Percentiles rank a stretch among this genome's conserved stretches.
These are phyloP conservation scores for Bradysia coprophila DNA, from an alignment of 1,140 invertebrate genomes.

Conservation along the genomic window DNA sequence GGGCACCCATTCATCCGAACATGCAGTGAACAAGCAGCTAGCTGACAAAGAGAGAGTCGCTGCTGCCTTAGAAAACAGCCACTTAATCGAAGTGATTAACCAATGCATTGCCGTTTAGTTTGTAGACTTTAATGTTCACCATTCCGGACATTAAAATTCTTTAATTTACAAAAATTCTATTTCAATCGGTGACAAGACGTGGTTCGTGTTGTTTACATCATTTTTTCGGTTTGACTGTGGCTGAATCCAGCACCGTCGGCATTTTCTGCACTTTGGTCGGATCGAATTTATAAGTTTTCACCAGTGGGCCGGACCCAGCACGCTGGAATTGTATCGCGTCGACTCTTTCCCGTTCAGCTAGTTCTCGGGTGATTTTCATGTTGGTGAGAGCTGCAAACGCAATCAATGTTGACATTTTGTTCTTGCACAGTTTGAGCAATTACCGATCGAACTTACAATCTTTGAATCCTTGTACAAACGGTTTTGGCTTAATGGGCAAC, in stretches of 20 bases:
- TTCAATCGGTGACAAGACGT: too few species aligned
- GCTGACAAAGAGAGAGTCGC: conserved; percentile 96
- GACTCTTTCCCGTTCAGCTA: conserved; percentile 53
- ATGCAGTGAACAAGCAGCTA: conserved; percentile 91
- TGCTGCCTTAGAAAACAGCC: conserved; percentile 85
- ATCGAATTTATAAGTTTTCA: conserved; percentile 75
- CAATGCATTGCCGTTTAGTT: conserved; percentile 47
- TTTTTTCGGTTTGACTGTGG: background rate
- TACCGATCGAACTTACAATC: conserved; percentile 43
- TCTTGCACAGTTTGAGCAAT: background rate
- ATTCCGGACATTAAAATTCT: background rate
- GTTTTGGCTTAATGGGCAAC: conserved; percentile 49
- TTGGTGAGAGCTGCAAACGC: conserved; percentile 57
- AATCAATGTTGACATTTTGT: conserved; percentile 4
- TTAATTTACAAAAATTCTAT: too few species aligned
- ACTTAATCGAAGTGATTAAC: conserved; percentile 86
- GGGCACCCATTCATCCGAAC: conserved; percentile 80
- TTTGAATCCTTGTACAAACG: conserved; percentile 58
- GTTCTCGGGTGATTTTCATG: conserved; percentile 55
- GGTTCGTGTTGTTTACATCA: conserved; percentile 5
- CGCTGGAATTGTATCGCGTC: conserved; percentile 63
- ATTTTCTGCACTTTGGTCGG: conserved; percentile 46
- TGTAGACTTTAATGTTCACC: too few species aligned
- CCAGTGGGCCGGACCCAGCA: conserved; percentile 65
- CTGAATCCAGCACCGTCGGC: background rate